Evolutionary conservation across 2,797 vertebrate species (phyloP).

Genomic region (Muscicapa striata): DNA sequence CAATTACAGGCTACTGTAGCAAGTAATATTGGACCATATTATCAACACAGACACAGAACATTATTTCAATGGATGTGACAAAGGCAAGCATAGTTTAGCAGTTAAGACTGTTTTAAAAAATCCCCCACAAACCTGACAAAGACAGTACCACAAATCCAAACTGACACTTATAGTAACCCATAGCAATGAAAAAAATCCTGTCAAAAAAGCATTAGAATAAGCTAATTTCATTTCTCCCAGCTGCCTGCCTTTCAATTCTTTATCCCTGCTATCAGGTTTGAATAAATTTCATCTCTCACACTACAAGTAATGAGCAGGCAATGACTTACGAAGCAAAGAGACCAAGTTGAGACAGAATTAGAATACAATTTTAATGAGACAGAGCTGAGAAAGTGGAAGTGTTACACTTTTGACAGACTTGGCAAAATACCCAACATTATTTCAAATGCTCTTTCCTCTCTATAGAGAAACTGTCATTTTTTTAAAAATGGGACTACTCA

Average conservation of each 20-base stretch:
- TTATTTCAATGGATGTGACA: constrained; percentile 47
- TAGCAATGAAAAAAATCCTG: constrained; percentile 66
- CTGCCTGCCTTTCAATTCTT: constrained; percentile 78
- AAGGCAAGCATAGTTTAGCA: constrained; percentile 44
- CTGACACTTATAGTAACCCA: constrained; percentile 68
- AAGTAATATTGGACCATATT: constrained; percentile 52
- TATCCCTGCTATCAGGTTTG: constrained; percentile 78
- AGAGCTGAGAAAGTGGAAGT: constrained; percentile 75
- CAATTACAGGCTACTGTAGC: constrained; percentile 59
- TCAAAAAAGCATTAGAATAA: constrained; percentile 74
- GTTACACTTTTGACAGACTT: constrained; percentile 81
- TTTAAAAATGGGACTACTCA: background rate
- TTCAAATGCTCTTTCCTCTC: constrained; percentile 74
- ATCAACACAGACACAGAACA: constrained; percentile 10
- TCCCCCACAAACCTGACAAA: constrained; percentile 63
- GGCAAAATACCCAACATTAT: constrained; percentile 81
- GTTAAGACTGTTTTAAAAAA: constrained; percentile 54
- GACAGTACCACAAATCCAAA: constrained; percentile 71
- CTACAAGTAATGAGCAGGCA: constrained; percentile 82
- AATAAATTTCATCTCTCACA: constrained; percentile 82
- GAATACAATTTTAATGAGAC: constrained; percentile 84
- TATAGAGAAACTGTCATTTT: constrained; percentile 69
- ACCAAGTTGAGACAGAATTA: constrained; percentile 81
- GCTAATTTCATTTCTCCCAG: constrained; percentile 79
- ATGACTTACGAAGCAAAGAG: constrained; percentile 81